Conservation (phyloP, 2,888 invertebrate species). For the Drepana falcataria region DNA sequence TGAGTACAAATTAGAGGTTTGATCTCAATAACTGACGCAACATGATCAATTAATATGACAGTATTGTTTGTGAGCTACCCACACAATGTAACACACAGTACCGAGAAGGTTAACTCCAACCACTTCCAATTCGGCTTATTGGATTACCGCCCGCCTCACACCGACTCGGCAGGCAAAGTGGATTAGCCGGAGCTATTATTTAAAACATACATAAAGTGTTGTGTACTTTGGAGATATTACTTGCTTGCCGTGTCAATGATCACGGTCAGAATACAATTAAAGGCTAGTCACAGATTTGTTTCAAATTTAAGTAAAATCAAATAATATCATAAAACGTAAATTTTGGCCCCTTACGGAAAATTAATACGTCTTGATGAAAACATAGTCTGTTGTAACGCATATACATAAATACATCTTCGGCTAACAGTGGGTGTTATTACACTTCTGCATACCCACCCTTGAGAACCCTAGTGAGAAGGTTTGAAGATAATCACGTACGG, state of each 20-base stretch:
- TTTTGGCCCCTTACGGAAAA: no score
- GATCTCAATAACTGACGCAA: no score
- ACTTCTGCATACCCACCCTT: no score
- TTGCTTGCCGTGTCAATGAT: neutral
- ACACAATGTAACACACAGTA: conserved; percentile 23
- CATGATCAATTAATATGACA: neutral
- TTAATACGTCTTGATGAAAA: no score
- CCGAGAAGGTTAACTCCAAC: conserved; percentile 51
- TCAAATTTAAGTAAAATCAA: no score
- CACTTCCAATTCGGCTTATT: conserved; percentile 53
- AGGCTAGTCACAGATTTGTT: neutral
- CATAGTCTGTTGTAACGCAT: no score
- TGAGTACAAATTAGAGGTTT: no score
- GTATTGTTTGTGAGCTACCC: conserved; percentile 3
- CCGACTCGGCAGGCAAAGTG: conserved; percentile 2
- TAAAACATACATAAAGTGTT: neutral
- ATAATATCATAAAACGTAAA: no score
- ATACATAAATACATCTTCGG: no score
- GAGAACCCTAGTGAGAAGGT: no score
- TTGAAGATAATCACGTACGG: no score
- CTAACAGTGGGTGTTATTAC: no score
- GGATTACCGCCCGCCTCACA: conserved; percentile 39
- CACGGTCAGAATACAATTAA: neutral
- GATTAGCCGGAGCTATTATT: conserved; percentile 3
- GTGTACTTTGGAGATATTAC: neutral